Evolutionary conservation across 2,888 invertebrate genomes (phyloP), one percentile per base, ranked within the genome.

Genomic region (Pyrocoelia pectoralis): DNA sequence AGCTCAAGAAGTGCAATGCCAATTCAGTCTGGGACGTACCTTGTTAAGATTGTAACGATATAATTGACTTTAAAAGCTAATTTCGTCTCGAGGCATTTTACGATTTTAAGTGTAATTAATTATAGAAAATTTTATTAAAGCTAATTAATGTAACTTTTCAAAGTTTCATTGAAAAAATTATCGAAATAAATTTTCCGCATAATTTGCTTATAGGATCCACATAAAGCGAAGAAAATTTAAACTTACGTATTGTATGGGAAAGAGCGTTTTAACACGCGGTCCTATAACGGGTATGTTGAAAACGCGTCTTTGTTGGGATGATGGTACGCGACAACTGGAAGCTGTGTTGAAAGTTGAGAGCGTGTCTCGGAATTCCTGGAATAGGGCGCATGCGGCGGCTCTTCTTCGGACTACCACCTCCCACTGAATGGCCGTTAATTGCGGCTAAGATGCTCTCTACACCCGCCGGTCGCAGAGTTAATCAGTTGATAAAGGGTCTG

Each of bases 361-460:
- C 71, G 72, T 72, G 73, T 70, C 66, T 68, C 68, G 66, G 68
- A 71, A 66, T 68, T 69, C 70, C 65, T 70, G 61, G 61, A 70
- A 63, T 54, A 63, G 58, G 51, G 76, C 78, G 78, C 78, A 77
- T 76, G 77, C 76, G 75, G 77, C 76, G 74, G 71, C 73, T 73
- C 73, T 74, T 68, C 69, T 69, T 70, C 65, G 67, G 68, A 68
- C 71, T 68, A 65, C 70, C 73, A 69, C 73, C 73, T 73, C 70
- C 72, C 71, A 70, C 72, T 77, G 76, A 75, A 76, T 76, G 74
- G 71, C 68, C 76, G 76, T 77, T 78, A 77, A 77, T 77, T 77
- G 76, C 72, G 71, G 72, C 70, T 69, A 72, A 73, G 74, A 74
- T 73, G 74, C 70, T 73, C 71, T 71, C 70, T 73, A 72, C 72